A percentile compares a stretch with the other conserved stretches of the same genome.
Evolutionary conservation across 2,113 vertebrate species (phyloP).

Genomic region (Anoura caudifer): DNA sequence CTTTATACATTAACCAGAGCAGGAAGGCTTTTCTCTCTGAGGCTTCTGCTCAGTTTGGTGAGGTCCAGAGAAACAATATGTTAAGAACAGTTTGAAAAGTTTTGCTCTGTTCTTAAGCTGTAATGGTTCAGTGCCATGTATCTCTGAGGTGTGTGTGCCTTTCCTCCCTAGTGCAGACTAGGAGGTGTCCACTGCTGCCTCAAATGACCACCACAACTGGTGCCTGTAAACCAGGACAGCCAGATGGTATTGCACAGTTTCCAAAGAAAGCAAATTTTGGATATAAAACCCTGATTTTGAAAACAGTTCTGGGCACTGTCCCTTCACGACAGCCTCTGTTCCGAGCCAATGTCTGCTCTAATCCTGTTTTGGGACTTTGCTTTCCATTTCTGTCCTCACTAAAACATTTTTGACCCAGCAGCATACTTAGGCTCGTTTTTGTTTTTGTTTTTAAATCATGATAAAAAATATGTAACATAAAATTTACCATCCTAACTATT

Average conservation of each 20-base stretch:
- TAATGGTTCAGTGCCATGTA: not conserved
- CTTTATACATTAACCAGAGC: not conserved
- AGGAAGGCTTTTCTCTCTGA: constrained; percentile 22
- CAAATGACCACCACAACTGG: not conserved
- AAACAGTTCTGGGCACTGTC: not conserved
- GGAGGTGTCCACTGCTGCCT: not conserved
- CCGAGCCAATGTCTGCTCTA: not conserved
- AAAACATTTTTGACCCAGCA: not conserved
- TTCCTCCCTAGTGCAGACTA: not conserved
- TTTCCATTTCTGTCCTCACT: not conserved
- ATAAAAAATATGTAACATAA: not conserved
- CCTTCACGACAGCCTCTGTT: not conserved
- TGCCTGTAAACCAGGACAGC: not conserved
- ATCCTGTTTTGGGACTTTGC: not conserved
- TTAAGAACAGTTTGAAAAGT: constrained; percentile 34
- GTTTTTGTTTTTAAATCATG: not conserved
- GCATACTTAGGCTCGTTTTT: not conserved
- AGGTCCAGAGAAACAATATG: not conserved
- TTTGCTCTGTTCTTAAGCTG: constrained; percentile 21
- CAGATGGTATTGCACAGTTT: not conserved
- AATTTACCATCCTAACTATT: not conserved
- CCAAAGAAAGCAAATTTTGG: not conserved
- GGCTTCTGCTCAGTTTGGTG: not conserved
- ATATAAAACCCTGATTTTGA: not conserved
- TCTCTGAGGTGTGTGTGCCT: not conserved